Evolutionary conservation across 2,888 invertebrate genomes (phyloP).

Genomic region (Stenotaenia linearis): DNA sequence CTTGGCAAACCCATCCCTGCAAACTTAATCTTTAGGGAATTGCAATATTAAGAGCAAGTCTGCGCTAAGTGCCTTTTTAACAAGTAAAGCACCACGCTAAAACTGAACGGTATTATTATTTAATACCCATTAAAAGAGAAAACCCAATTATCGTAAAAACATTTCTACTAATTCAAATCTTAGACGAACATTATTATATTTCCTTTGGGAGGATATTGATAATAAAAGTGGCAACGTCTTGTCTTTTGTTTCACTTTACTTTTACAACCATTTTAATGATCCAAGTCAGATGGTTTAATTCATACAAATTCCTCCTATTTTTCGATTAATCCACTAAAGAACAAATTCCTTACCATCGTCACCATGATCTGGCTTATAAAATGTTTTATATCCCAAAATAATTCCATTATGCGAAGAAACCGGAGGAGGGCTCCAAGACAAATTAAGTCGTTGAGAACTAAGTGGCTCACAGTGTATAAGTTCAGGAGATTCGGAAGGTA

Average conservation of each 20-base stretch:
- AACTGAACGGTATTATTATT: not conserved
- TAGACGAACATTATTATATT: not conserved
- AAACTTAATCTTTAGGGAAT: too few relatives aligned
- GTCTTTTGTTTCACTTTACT: not conserved
- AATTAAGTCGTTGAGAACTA: conserved; percentile 45
- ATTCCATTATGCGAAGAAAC: conserved; percentile 47
- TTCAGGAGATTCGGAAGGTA: conserved; percentile 48
- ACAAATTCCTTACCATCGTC: conserved; percentile 31
- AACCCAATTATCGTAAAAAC: conserved; percentile 38
- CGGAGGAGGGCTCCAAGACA: conserved; percentile 48
- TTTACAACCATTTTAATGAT: not conserved
- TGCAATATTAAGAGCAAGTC: too few relatives aligned
- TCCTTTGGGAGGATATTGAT: not conserved
- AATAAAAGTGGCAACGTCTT: not conserved
- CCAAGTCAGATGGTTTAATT: too few relatives aligned
- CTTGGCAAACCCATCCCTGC: not conserved
- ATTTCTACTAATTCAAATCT: not conserved
- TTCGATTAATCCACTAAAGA: not conserved
- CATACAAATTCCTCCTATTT: not conserved
- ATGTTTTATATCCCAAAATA: conserved; percentile 46
- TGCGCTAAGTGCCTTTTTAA: too few relatives aligned
- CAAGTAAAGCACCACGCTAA: too few relatives aligned
- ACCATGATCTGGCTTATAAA: conserved; percentile 29
- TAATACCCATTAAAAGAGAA: not conserved
- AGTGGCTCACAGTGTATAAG: conserved; percentile 45